These are phyloP conservation scores for Corbicula japonica DNA, from an alignment of 2,888 invertebrate genomes.

Conservation along the genomic window DNA sequence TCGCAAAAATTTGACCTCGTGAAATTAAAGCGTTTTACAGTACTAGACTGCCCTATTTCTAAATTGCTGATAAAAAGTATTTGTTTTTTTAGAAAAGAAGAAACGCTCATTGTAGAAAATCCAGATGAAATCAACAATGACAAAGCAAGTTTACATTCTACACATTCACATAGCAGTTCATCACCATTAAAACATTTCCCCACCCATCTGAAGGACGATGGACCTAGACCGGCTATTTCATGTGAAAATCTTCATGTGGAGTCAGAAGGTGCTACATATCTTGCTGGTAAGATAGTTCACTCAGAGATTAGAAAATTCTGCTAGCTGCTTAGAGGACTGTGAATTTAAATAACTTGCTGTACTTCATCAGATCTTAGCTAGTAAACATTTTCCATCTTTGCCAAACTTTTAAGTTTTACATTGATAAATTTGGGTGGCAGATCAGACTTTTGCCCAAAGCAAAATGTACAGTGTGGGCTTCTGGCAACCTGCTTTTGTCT, in stretches of 20 bases:
- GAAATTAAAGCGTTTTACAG: too few relatives aligned
- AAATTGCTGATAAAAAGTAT: not conserved
- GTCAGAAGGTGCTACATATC: slow-evolving; percentile 66
- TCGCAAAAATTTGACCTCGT: too few relatives aligned
- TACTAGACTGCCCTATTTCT: not conserved
- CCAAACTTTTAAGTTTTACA: too few relatives aligned
- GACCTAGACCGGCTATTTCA: slow-evolving; percentile 62
- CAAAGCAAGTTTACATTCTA: slow-evolving; percentile 21
- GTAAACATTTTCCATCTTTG: too few relatives aligned
- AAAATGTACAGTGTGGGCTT: too few relatives aligned
- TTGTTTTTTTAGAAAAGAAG: not conserved
- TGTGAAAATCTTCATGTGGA: slow-evolving; percentile 70
- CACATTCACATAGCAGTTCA: not conserved
- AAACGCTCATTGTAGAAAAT: not conserved
- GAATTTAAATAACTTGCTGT: too few relatives aligned
- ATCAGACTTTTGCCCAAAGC: too few relatives aligned
- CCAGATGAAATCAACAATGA: slow-evolving; percentile 22
- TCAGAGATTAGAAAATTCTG: too few relatives aligned
- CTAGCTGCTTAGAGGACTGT: too few relatives aligned
- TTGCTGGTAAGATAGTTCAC: slow-evolving; percentile 37
- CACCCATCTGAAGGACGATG: slow-evolving; percentile 5
- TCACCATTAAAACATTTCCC: slow-evolving; percentile 15
- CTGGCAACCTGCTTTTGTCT: too few relatives aligned
- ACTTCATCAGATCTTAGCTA: too few relatives aligned
- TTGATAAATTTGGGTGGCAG: too few relatives aligned